Conservation (phyloP, 30 jellyfish, hydroid and myxozoan species). For the Hydractinia echinata region DNA sequence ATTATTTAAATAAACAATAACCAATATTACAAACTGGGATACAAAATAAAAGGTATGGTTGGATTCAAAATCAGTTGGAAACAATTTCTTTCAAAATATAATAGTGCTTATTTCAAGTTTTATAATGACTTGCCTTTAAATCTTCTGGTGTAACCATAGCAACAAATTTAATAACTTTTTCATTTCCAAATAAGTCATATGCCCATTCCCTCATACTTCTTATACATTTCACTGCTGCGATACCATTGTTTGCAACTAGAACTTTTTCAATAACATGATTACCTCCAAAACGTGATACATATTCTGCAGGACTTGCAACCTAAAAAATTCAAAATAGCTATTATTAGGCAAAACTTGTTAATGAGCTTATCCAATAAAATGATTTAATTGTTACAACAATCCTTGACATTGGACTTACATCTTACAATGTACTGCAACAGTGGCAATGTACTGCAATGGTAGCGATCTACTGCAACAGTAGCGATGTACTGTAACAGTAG, state of each 20-base stretch:
- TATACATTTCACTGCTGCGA: conserved; percentile 96
- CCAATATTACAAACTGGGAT: too few species aligned
- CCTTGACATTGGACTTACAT: too few species aligned
- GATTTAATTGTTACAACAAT: too few species aligned
- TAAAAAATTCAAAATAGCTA: conserved; percentile 6
- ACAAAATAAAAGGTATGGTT: too few species aligned
- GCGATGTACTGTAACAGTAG: too few species aligned
- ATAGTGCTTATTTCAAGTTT: not conserved
- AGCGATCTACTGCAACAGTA: too few species aligned
- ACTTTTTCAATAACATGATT: conserved; percentile 74
- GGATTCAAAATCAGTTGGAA: too few species aligned
- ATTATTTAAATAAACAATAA: too few species aligned
- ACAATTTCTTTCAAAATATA: too few species aligned
- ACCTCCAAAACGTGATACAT: conserved; percentile 83
- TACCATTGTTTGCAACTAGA: conserved; percentile 92
- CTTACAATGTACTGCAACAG: too few species aligned
- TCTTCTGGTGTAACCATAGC: conserved; percentile 99
- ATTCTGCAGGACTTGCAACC: conserved; percentile 96
- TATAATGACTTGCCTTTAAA: conserved; percentile 51
- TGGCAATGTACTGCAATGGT: too few species aligned
- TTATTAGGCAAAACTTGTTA: not conserved
- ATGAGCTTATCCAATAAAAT: not conserved
- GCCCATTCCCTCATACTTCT: conserved; percentile 95
- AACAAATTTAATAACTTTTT: conserved; percentile 76
- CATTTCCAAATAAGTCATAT: conserved; percentile 84